Evolutionary conservation across 1,140 invertebrate genomes (phyloP), one percentile per base, ranked within the genome.

Genomic region (Trypoxylus dichotomus): DNA sequence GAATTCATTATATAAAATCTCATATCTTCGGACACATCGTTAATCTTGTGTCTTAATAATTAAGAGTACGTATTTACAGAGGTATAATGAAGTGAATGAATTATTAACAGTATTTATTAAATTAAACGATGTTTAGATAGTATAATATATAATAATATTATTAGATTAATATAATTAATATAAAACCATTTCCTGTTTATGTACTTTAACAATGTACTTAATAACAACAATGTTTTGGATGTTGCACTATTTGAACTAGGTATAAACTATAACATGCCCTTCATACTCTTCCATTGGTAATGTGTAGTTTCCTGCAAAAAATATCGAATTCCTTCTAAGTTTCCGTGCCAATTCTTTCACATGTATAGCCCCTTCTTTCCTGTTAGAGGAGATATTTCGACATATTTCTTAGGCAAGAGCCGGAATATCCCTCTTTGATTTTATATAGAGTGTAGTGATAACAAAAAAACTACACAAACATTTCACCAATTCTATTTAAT

Each of bases 141-240:
- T 27, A 68, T 11, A 68, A 27, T 29, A 68, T 68, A 68, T 29
- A 13, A 29, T 68, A 68, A 27, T n/a, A n/a, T 27, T 68, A 68
- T 68, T 37, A 8, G 5, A 37, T 37, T 37, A 8, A 37, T 37
- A 8, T 6, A 54, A 54, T 19, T 1, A 43, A 2, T 2, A 15
- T 68, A 68, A 21, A 25, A 68, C 60, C 60, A 68, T 68, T 68
- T 25, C 60, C 7, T 68, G 60, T 68, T 68, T 68, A 24, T 68
- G 60, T 68, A 68, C 7, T 25, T 68, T 68, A 19, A 68, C 2
- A 24, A 29, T 68, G 60, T 27, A 68, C 10, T 68, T 27, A 25
- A 25, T 21, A 24, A 29, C 60, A 68, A 68, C 2, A 68, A 63
- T 24, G 19, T 21, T 68, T 68, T 68, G 25, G 60, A 27, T 68